Conservation (phyloP, 2,113 vertebrate species). For the Orycteropus afer region DNA sequence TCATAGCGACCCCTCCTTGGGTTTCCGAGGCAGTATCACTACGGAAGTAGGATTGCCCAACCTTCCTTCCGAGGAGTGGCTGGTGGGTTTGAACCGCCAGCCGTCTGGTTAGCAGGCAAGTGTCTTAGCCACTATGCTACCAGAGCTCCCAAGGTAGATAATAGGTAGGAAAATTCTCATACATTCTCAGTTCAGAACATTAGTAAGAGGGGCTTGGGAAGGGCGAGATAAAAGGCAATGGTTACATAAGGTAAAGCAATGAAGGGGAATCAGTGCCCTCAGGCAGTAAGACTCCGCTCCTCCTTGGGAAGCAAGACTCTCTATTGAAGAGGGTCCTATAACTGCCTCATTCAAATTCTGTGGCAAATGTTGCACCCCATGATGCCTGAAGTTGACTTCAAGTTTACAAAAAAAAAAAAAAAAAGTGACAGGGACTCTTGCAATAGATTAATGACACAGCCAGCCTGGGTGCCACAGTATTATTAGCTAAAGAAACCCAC, state of each 20-base stretch:
- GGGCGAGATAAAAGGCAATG: accelerated
- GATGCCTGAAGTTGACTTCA: neutral
- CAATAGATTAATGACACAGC: neutral
- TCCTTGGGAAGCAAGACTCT: neutral
- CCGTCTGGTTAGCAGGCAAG: no score
- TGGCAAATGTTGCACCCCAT: neutral
- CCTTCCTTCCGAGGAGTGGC: no score
- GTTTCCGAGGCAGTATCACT: no score
- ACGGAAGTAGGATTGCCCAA: no score
- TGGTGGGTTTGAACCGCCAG: no score
- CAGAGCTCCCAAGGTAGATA: no score
- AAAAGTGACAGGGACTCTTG: neutral
- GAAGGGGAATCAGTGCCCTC: accelerated
- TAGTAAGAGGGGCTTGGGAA: neutral
- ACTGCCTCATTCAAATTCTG: neutral
- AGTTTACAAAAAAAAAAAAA: no score
- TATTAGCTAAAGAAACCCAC: no score
- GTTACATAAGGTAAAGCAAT: no score
- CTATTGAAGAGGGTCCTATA: neutral
- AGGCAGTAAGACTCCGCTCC: neutral
- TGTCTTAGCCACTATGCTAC: no score
- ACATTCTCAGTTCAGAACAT: neutral
- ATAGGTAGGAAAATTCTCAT: neutral
- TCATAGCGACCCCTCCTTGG: no score
- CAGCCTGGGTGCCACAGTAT: neutral